These are phyloP conservation scores for Cetoscarus ocellatus DNA, from an alignment of 2,797 vertebrate genomes.

Conservation along the genomic window DNA sequence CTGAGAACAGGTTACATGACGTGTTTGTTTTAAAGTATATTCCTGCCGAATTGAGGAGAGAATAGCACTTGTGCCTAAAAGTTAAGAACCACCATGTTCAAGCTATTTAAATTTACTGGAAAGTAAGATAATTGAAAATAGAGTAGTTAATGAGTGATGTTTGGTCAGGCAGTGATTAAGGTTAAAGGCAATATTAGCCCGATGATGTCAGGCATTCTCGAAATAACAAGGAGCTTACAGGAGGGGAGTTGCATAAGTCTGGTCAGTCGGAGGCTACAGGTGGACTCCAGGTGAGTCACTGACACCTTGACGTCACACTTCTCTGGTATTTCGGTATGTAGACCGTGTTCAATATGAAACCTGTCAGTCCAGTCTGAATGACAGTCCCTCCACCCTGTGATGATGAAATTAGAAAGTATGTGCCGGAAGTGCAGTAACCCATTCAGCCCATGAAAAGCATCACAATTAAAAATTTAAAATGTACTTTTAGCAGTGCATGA, in stretches of 20 bases:
- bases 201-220: not conserved
- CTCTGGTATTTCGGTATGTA: not conserved
- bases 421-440: too few relatives aligned
- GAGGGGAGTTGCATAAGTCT: not conserved
- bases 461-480: too few relatives aligned
- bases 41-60: too few relatives aligned
- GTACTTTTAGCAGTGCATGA: too few relatives aligned
- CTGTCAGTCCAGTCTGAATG: not conserved
- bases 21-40: too few relatives aligned
- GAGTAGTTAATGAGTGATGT: not conserved
- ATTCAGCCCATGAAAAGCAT: too few relatives aligned
- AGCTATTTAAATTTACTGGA: too few relatives aligned
- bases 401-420: conserved; percentile 1
- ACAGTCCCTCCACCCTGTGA: not conserved
- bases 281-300: conserved; percentile 11
- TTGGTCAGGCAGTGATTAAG: not conserved
- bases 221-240: not conserved
- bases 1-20: too few relatives aligned
- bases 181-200: too few relatives aligned
- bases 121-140: too few relatives aligned
- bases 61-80: too few relatives aligned
- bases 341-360: not conserved
- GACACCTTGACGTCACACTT: conserved; percentile 1
- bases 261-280: not conserved
- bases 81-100: too few relatives aligned